A percentile compares a stretch with the other conserved stretches of the same genome.
Conservation (phyloP, 2,113 vertebrate species). For the Rhinogobius similis region DNA sequence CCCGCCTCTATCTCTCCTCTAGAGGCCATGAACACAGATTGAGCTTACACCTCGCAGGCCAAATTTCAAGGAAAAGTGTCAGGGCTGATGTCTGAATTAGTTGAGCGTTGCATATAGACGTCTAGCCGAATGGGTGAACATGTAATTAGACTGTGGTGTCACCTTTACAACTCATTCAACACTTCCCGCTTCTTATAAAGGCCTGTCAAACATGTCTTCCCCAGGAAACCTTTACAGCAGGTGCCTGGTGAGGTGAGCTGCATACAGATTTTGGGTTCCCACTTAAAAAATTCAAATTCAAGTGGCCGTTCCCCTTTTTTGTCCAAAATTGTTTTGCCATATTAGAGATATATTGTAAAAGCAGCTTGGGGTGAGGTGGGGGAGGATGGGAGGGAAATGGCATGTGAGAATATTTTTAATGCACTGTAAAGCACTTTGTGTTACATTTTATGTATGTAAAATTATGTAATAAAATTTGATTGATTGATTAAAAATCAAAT, state of each 20-base stretch:
- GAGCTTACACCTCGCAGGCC: slow-evolving; percentile 29
- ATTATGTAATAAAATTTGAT: too few relatives aligned
- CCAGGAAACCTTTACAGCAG: slow-evolving; percentile 21
- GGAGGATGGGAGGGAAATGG: too few relatives aligned
- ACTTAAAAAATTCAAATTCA: neutral
- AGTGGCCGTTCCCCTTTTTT: too few relatives aligned
- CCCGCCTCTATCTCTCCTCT: neutral
- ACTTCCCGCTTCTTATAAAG: slow-evolving; percentile 10
- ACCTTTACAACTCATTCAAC: slow-evolving; percentile 17
- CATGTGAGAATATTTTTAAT: too few relatives aligned
- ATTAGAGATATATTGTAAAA: too few relatives aligned
- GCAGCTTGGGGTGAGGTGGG: too few relatives aligned
- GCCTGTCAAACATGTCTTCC: slow-evolving; percentile 9
- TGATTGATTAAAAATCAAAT: too few relatives aligned
- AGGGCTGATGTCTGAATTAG: slow-evolving; percentile 34
- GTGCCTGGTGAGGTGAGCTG: neutral
- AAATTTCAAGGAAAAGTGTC: slow-evolving; percentile 32
- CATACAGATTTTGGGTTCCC: neutral
- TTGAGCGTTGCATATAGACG: slow-evolving; percentile 21
- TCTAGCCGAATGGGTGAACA: slow-evolving; percentile 27
- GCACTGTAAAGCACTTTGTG: too few relatives aligned
- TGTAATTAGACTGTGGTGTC: slow-evolving; percentile 41
- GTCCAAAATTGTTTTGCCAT: too few relatives aligned
- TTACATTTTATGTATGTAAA: too few relatives aligned
- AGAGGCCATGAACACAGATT: slow-evolving; percentile 5